Evolutionary conservation across 2,113 vertebrate genomes (phyloP).

Genomic region (Psittacula cyanocephala): DNA sequence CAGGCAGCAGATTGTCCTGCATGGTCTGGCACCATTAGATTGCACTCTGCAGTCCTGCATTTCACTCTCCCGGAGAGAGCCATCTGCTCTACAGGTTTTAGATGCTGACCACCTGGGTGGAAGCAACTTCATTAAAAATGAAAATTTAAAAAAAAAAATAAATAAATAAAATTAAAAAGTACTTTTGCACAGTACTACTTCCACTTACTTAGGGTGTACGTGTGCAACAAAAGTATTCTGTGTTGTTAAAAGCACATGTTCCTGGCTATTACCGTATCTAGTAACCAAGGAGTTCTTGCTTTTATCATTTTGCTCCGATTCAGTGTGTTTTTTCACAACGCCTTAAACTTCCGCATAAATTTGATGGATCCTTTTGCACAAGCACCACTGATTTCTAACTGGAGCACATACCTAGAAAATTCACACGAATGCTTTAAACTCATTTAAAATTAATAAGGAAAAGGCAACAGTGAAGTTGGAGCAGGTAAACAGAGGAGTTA

Average conservation of each 20-base stretch:
- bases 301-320: background rate
- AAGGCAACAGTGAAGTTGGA: background rate
- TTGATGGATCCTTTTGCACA: background rate
- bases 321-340: background rate
- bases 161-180: background rate
- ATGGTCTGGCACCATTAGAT: background rate
- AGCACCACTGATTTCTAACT: background rate
- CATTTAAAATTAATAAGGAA: background rate
- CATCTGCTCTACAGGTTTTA: conserved; percentile 26
- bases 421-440: background rate
- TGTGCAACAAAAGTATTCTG: background rate
- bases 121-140: conserved; percentile 39
- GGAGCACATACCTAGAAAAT: background rate
- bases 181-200: background rate
- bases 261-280: background rate
- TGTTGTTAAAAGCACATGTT: background rate
- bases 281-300: background rate
- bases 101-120: background rate
- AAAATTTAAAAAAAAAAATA: background rate
- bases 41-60: background rate
- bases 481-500: background rate
- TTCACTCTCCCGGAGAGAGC: conserved; percentile 11
- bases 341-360: background rate
- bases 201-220: background rate
- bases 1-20: background rate